Evolutionary conservation across 2,888 invertebrate species (phyloP).

Genomic region (Eupithecia pulchellata): DNA sequence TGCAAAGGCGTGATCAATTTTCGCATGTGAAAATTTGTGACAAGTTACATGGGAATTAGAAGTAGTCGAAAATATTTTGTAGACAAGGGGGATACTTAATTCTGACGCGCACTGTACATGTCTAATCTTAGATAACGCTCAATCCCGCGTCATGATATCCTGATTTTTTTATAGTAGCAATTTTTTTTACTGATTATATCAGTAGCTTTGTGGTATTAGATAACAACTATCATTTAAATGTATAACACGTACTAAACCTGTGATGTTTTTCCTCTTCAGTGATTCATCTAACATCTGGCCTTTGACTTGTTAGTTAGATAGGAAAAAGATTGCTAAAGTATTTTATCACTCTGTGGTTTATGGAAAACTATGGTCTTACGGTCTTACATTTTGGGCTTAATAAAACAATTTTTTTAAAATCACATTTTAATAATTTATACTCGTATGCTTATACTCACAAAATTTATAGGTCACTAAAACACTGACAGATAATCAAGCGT

Average conservation of each 20-base stretch:
- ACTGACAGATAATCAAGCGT: constrained; percentile 57
- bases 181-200: background rate
- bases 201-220: background rate
- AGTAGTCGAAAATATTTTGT: too few relatives aligned
- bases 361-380: too few relatives aligned
- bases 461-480: background rate
- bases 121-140: too few relatives aligned
- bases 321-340: background rate
- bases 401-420: background rate
- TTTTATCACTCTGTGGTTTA: background rate
- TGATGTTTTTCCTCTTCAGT: background rate
- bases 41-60: too few relatives aligned
- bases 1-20: too few relatives aligned
- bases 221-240: background rate
- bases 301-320: background rate
- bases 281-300: background rate
- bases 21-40: too few relatives aligned
- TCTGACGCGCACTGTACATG: too few relatives aligned
- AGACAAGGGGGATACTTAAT: too few relatives aligned
- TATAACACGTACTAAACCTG: background rate
- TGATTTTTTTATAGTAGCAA: background rate
- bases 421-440: background rate
- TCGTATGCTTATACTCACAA: background rate
- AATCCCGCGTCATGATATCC: background rate
- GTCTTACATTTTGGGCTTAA: constrained; percentile 3